Percentiles rank a stretch among this genome's conserved stretches.
Conservation (phyloP, 2,113 vertebrate species). For the Odocoileus hemionus region DNA sequence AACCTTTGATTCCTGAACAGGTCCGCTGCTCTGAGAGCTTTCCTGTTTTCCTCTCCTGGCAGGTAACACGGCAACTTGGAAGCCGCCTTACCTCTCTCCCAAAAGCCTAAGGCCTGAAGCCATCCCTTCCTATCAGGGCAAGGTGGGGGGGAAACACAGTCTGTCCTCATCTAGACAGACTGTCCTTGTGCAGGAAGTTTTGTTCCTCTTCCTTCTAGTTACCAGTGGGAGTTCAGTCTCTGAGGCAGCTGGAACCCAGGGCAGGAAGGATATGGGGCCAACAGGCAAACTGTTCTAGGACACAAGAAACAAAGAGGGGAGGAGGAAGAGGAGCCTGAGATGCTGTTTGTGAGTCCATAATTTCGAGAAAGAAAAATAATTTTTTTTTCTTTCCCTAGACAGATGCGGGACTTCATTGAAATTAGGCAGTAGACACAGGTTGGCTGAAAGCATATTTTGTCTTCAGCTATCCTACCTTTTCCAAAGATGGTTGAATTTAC, state of each 20-base stretch:
- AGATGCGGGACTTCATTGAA: background rate
- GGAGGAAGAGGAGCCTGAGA: background rate
- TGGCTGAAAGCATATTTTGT: background rate
- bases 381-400: background rate
- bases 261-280: background rate
- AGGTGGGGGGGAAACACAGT: background rate
- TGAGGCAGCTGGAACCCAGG: background rate
- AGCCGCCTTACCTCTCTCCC: background rate
- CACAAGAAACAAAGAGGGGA: background rate
- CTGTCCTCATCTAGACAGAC: too few relatives aligned
- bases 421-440: background rate
- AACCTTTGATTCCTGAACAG: too few relatives aligned
- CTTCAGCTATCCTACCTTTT: background rate
- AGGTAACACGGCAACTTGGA: accelerated
- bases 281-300: background rate
- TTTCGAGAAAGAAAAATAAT: background rate
- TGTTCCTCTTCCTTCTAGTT: background rate
- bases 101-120: background rate
- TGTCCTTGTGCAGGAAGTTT: background rate
- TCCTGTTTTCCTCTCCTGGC: background rate
- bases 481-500: background rate
- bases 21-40: background rate
- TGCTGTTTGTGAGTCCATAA: background rate
- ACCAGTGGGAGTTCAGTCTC: background rate
- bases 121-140: accelerated